A percentile compares a stretch with the other conserved stretches of the same genome.
Evolutionary conservation across 2,797 vertebrate genomes (phyloP).

Genomic region (Eospalax fontanierii): DNA sequence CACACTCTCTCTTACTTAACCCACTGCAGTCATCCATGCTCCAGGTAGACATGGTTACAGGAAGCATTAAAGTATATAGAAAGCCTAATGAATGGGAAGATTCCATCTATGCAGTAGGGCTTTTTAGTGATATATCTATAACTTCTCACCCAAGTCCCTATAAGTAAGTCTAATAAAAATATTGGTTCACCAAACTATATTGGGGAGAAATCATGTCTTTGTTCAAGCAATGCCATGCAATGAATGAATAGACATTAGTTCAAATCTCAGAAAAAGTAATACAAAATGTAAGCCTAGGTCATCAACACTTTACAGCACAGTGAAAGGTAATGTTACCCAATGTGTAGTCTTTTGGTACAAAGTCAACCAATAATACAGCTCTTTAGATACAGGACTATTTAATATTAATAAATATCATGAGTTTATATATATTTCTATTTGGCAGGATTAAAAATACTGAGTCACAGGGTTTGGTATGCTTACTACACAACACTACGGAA

Average conservation of each 20-base stretch:
- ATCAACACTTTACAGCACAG: not conserved
- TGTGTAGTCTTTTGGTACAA: not conserved
- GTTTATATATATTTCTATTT: constrained; percentile 32
- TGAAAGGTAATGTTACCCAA: not conserved
- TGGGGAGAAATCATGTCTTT: not conserved
- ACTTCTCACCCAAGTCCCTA: not conserved
- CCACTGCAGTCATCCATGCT: too few relatives aligned
- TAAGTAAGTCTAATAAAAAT: not conserved
- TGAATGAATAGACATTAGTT: not conserved
- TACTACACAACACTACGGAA: not conserved
- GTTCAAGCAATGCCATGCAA: not conserved
- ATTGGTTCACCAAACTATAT: not conserved
- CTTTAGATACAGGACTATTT: not conserved
- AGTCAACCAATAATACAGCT: constrained; percentile 11
- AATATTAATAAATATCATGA: constrained; percentile 1
- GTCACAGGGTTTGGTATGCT: not conserved
- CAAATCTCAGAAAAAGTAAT: not conserved
- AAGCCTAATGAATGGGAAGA: not conserved
- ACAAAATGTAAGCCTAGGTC: not conserved
- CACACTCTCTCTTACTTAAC: not conserved
- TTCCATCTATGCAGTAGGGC: not conserved
- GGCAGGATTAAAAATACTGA: constrained; percentile 10
- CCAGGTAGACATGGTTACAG: not conserved
- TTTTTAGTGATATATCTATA: not conserved
- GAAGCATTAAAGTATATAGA: not conserved